Conservation (phyloP, 2,888 invertebrate species). For the Nemotelus nigrinus region DNA sequence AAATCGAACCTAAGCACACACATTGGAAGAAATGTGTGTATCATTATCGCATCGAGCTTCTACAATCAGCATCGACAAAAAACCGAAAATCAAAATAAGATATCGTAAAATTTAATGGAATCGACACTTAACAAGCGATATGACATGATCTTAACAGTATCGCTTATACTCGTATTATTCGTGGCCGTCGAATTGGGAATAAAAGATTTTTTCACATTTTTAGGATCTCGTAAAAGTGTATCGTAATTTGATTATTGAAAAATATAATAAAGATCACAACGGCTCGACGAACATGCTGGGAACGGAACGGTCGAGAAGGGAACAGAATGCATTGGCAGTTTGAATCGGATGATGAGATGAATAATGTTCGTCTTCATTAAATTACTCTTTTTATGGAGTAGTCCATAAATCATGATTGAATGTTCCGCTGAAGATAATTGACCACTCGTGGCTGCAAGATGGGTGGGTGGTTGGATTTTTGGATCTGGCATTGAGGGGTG, state of each 20-base stretch:
- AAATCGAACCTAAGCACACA: neutral
- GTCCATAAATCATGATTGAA: slow-evolving; percentile 37
- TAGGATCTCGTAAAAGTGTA: slow-evolving; percentile 32
- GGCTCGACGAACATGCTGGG: neutral
- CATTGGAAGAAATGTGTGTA: neutral
- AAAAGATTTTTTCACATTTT: slow-evolving; percentile 33
- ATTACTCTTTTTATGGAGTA: slow-evolving; percentile 28
- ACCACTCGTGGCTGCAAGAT: neutral
- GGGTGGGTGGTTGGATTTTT: slow-evolving; percentile 4
- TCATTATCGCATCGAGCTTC: too few species aligned
- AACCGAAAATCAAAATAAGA: slow-evolving; percentile 31
- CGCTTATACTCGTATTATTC: neutral
- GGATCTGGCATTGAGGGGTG: neutral
- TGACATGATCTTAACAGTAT: slow-evolving; percentile 38
- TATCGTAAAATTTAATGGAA: slow-evolving; percentile 42
- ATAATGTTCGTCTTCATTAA: slow-evolving; percentile 42
- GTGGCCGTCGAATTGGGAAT: slow-evolving; percentile 15
- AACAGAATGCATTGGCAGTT: neutral
- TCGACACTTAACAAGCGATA: slow-evolving; percentile 44
- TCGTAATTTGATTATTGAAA: slow-evolving; percentile 41
- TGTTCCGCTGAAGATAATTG: neutral
- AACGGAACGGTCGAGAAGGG: neutral
- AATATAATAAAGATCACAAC: slow-evolving; percentile 31
- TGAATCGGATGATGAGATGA: slow-evolving; percentile 10
- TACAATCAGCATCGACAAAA: neutral